A percentile compares a stretch with the other conserved stretches of the same genome.
Conservation (phyloP, 2,113 vertebrate genomes). For the Ceratotherium simum region DNA sequence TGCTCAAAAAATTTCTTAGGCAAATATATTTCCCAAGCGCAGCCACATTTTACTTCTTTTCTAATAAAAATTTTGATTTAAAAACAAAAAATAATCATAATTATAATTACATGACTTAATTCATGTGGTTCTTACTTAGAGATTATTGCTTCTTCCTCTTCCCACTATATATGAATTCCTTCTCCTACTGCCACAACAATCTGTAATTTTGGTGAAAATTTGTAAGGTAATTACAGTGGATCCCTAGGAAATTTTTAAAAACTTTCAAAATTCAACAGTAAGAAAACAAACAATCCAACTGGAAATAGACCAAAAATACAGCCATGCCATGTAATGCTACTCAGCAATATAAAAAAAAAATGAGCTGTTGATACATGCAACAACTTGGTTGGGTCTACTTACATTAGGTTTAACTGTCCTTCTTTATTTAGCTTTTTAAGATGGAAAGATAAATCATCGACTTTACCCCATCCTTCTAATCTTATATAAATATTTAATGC, state of each 20-base stretch:
- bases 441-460: background rate
- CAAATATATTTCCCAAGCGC: background rate
- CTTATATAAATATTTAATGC: background rate
- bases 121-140: background rate
- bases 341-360: background rate
- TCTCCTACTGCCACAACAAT: background rate
- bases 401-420: background rate
- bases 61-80: background rate
- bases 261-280: background rate
- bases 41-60: background rate
- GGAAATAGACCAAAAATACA: background rate
- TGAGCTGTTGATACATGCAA: background rate
- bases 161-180: background rate
- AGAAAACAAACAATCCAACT: background rate
- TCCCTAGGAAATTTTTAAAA: background rate
- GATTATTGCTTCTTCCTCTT: background rate
- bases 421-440: background rate
- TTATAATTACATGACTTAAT: background rate
- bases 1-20: background rate
- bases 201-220: background rate
- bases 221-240: background rate
- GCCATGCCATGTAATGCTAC: background rate
- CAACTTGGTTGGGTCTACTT: background rate
- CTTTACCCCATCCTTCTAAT: background rate
- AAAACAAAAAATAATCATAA: background rate